Evolutionary conservation across 2,797 vertebrate species (phyloP).

Genomic region (Danio aesculapii): DNA sequence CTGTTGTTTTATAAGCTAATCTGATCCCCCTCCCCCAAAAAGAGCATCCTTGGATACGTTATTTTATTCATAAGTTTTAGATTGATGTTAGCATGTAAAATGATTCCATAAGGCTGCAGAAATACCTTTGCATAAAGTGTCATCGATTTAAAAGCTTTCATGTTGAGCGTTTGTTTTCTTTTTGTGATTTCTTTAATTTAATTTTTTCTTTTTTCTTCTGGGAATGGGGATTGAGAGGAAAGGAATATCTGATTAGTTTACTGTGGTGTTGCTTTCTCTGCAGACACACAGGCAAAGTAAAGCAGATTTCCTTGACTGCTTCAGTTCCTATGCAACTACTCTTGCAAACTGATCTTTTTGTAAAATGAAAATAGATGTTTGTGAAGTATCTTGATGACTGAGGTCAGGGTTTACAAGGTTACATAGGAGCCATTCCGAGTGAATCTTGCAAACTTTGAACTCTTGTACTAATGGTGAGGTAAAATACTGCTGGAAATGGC

Average conservation of each 20-base stretch:
- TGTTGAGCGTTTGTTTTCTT: conserved; percentile 86
- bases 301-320: conserved; percentile 90
- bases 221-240: conserved; percentile 92
- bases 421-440: conserved; percentile 86
- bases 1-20: conserved; percentile 42
- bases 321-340: conserved; percentile 89
- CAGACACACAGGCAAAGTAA: conserved; percentile 87
- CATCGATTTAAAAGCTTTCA: conserved; percentile 89
- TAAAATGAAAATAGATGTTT: conserved; percentile 77
- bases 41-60: conserved; percentile 80
- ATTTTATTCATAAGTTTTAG: conserved; percentile 58
- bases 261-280: conserved; percentile 84
- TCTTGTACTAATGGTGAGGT: conserved; percentile 92
- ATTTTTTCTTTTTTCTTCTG: conserved; percentile 70
- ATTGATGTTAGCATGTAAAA: conserved; percentile 58
- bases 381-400: conserved; percentile 75
- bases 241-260: conserved; percentile 92
- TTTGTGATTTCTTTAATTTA: conserved; percentile 75
- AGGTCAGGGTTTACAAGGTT: conserved; percentile 95
- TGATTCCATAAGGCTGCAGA: conserved; percentile 99
- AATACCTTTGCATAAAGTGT: conserved; percentile 91
- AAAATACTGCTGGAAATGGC: conserved; percentile 98
- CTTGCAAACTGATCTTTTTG: conserved; percentile 83
- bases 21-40: conserved; percentile 43
- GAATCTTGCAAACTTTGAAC: conserved; percentile 96